These are phyloP conservation scores for Anguilla obscura DNA, from an alignment of 2,797 vertebrate genomes.

Conservation along the genomic window DNA sequence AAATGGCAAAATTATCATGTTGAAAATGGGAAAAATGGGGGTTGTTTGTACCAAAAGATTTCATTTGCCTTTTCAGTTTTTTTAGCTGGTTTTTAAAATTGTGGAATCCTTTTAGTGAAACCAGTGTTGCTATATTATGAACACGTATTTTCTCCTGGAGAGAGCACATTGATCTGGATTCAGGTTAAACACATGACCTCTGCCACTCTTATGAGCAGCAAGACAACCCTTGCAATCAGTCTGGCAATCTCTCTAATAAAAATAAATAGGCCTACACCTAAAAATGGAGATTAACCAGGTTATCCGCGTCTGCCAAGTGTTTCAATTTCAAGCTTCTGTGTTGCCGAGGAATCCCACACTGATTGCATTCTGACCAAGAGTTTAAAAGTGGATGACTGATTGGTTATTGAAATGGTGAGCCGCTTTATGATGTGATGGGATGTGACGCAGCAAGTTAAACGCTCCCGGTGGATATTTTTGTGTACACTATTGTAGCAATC, in stretches of 20 bases:
- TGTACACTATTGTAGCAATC: neutral
- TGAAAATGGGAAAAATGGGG: neutral
- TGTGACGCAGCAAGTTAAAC: neutral
- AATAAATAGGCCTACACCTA: neutral
- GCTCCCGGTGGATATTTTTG: constrained; percentile 19
- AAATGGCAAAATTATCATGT: neutral
- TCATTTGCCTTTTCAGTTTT: neutral
- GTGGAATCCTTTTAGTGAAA: neutral
- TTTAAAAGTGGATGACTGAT: constrained; percentile 17
- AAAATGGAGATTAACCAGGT: neutral
- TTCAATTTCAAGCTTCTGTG: neutral
- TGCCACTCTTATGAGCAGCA: neutral
- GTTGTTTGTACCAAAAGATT: neutral
- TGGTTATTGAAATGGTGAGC: neutral
- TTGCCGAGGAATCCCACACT: neutral
- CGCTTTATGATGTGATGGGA: neutral
- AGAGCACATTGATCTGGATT: neutral
- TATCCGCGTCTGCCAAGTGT: neutral
- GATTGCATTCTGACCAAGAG: constrained; percentile 23
- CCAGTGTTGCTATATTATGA: neutral
- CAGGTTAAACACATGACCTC: neutral
- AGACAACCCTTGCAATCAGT: neutral
- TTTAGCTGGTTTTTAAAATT: neutral
- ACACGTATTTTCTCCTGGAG: neutral
- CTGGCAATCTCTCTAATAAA: neutral